A percentile compares a stretch with the other conserved stretches of the same genome.
phyloP scores from a whole-genome alignment of 2,888 invertebrate genomes.

The Spicauda simplicius region DNA sequence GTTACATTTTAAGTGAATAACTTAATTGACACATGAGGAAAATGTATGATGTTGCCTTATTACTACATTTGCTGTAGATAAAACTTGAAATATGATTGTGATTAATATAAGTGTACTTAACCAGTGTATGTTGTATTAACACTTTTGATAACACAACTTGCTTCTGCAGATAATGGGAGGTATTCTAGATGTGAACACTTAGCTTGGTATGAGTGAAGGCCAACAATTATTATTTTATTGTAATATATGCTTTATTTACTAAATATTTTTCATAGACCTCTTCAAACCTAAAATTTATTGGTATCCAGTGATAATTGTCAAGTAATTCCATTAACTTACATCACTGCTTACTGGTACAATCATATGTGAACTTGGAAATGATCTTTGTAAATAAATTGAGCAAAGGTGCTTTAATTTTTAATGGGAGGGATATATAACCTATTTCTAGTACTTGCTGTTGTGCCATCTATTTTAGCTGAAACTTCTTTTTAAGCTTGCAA shows the following conservation, averaged over 20 bases:
- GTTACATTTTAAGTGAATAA: too few species aligned
- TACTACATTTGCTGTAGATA: background rate
- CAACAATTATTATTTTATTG: background rate
- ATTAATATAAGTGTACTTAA: background rate
- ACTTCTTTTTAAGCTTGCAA: slow-evolving; percentile 6
- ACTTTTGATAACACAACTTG: background rate
- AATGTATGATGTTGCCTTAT: too few species aligned
- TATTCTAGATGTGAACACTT: too few species aligned
- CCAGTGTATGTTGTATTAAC: background rate
- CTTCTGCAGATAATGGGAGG: background rate
- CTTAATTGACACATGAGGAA: too few species aligned
- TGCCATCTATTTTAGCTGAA: slow-evolving; percentile 3
- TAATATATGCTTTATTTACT: background rate
- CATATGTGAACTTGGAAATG: background rate
- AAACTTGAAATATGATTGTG: background rate
- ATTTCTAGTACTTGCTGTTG: slow-evolving; percentile 1
- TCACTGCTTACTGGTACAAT: background rate
- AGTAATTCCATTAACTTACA: too few species aligned
- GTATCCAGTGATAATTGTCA: too few species aligned
- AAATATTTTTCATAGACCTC: too few species aligned
- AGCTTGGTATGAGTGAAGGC: background rate
- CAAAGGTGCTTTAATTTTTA: background rate
- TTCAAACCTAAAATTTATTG: too few species aligned
- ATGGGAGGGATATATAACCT: background rate
- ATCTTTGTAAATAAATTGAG: slow-evolving; percentile 2